Conservation (phyloP, 2,797 vertebrate genomes). For the Trematomus bernacchii region DNA sequence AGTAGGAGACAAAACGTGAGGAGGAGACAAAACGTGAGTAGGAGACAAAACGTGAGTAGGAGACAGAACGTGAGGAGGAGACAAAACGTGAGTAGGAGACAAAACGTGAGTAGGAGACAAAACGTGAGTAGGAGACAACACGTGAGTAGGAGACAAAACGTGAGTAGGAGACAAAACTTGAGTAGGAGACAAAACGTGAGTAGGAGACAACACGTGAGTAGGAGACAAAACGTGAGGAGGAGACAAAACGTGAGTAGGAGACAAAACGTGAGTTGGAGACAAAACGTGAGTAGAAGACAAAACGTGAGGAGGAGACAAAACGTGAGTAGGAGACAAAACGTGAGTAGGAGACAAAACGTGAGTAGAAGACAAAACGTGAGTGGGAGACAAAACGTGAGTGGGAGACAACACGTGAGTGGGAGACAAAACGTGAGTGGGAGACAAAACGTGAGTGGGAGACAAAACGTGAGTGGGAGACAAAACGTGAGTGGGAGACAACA, state of each 20-base stretch:
- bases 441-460: background rate
- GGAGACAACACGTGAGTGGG: background rate
- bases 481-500: background rate
- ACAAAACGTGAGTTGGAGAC: background rate
- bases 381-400: background rate
- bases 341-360: background rate
- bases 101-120: conserved; percentile 1
- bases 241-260: background rate
- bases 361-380: background rate
- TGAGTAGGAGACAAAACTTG: background rate
- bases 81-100: background rate
- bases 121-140: background rate
- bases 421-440: background rate
- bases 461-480: conserved; percentile 1
- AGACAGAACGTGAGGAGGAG: background rate
- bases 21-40: background rate
- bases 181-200: background rate
- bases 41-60: background rate
- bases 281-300: conserved; percentile 1
- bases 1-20: background rate
- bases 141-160: background rate
- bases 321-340: background rate
- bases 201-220: background rate
- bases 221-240: background rate
- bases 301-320: background rate